Percentiles rank a stretch among this genome's conserved stretches.
Conservation (phyloP, 2,113 vertebrate genomes). For the Ursus arctos region DNA sequence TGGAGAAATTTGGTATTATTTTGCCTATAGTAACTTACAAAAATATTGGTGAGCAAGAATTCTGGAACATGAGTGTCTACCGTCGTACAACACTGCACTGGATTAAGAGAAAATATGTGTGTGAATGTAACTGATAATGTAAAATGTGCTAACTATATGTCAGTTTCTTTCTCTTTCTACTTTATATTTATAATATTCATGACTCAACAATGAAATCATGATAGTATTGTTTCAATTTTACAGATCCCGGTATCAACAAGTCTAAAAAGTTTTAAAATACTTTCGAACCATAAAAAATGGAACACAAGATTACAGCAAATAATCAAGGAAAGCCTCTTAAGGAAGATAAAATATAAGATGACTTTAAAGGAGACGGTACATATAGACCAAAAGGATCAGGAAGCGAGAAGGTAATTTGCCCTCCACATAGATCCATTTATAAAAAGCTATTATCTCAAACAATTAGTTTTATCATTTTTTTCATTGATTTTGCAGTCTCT, state of each 20-base stretch:
- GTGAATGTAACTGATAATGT: background rate
- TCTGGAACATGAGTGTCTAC: background rate
- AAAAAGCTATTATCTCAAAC: background rate
- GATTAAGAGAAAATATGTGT: background rate
- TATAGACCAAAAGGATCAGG: background rate
- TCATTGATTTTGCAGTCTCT: background rate
- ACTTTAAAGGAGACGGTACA: background rate
- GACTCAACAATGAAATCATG: background rate
- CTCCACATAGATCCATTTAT: background rate
- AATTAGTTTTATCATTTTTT: background rate
- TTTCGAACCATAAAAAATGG: conserved; percentile 3
- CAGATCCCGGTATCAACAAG: background rate
- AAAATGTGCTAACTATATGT: background rate
- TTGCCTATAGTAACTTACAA: background rate
- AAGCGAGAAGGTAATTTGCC: background rate
- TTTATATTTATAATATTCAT: background rate
- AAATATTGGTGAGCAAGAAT: background rate
- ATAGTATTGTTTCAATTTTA: background rate
- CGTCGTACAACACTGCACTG: background rate
- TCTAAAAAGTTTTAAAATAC: background rate
- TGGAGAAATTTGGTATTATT: background rate
- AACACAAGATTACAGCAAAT: background rate
- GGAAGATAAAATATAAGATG: background rate
- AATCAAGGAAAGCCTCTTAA: background rate
- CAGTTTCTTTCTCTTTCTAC: background rate